These are phyloP conservation scores for Cavia aperea DNA, from an alignment of 2,113 vertebrate genomes.

Conservation along the genomic window DNA sequence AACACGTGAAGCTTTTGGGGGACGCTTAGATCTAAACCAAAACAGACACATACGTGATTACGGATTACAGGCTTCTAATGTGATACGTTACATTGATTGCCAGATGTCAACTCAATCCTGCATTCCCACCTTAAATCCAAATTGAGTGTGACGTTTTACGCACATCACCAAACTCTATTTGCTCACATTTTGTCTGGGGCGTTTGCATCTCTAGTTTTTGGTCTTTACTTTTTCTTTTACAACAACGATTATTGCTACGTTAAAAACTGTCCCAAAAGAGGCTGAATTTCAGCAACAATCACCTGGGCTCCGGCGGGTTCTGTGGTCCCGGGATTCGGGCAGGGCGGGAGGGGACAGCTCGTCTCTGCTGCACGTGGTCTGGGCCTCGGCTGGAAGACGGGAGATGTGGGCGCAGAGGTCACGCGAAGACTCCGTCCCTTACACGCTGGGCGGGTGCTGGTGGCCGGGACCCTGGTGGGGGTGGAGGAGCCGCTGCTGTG, in stretches of 20 bases:
- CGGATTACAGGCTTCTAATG: background rate
- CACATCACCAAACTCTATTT: background rate
- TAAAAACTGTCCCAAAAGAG: background rate
- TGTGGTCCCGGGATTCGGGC: background rate
- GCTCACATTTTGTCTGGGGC: background rate
- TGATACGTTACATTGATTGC: background rate
- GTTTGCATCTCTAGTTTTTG: background rate
- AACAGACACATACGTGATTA: background rate
- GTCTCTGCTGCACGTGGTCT: rapidly evolving
- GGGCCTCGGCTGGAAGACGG: background rate
- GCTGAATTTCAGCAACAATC: background rate
- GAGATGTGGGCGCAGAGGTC: background rate
- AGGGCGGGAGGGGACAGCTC: rapidly evolving
- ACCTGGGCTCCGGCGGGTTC: background rate
- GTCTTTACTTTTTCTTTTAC: background rate
- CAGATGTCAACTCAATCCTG: background rate
- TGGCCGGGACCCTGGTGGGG: too few species aligned
- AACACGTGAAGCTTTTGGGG: background rate
- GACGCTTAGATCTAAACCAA: background rate
- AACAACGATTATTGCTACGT: background rate
- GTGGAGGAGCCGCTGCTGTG: too few species aligned
- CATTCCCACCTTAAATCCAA: background rate
- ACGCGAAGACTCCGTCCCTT: background rate
- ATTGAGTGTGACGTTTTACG: background rate
- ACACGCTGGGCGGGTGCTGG: background rate